Evolutionary conservation across 2,113 vertebrate species (phyloP).

Genomic region (Orcinus orca): DNA sequence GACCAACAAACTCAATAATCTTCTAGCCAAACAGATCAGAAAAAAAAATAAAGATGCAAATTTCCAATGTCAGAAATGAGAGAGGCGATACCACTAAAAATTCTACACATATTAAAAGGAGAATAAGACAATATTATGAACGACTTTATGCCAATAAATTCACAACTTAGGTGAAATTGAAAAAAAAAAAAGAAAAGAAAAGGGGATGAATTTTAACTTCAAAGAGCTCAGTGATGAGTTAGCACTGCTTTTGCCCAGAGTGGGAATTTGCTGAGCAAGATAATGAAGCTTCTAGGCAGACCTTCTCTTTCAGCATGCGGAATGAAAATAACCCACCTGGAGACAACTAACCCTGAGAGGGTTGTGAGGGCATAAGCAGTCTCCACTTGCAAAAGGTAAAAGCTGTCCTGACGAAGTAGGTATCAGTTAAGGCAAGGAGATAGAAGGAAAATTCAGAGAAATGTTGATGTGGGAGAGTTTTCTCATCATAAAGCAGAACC

Average conservation of each 20-base stretch:
- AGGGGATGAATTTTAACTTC: neutral
- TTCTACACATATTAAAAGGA: no score
- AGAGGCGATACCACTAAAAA: no score
- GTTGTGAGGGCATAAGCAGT: neutral
- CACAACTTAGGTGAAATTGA: no score
- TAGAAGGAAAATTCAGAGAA: neutral
- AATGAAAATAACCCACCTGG: neutral
- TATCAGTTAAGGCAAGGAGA: neutral
- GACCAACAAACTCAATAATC: no score
- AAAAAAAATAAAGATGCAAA: no score
- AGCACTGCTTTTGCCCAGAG: neutral
- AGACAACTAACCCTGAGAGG: neutral
- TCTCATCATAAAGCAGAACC: neutral
- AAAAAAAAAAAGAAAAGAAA: neutral
- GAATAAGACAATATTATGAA: no score
- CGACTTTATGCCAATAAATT: no score
- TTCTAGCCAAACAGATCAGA: no score
- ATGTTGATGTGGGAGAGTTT: neutral
- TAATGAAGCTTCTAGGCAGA: neutral
- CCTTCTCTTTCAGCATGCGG: neutral
- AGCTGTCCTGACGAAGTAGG: neutral
- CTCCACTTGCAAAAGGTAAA: neutral
- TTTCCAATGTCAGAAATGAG: no score
- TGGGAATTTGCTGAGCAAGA: neutral
- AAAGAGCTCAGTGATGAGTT: neutral